Percentiles rank a stretch among this genome's conserved stretches.
These are phyloP conservation scores for Leistus spinibarbis DNA, from an alignment of 2,888 invertebrate species.

Conservation along the genomic window DNA sequence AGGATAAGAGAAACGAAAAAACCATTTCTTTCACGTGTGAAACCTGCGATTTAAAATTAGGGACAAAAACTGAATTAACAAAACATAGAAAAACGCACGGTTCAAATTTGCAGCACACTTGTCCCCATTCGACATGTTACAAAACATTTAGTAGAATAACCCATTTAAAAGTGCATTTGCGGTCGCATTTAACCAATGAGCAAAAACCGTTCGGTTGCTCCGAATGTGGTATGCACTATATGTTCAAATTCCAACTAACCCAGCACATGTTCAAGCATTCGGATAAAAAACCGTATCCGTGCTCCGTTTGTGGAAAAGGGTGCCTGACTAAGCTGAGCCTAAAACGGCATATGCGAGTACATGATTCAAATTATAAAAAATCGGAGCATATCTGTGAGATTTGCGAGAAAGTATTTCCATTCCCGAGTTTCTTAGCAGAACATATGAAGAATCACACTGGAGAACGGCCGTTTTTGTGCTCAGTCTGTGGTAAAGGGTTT, in stretches of 20 bases:
- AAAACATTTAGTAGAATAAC: slow-evolving; percentile 41
- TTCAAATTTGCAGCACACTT: background rate
- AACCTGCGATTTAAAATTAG: slow-evolving; percentile 40
- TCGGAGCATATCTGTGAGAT: slow-evolving; percentile 50
- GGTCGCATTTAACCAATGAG: slow-evolving; percentile 41
- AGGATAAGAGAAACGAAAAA: too few relatives aligned
- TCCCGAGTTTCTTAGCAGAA: slow-evolving; percentile 51
- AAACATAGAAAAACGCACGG: background rate
- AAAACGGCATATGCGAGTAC: slow-evolving; percentile 51
- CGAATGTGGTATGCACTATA: slow-evolving; percentile 49
- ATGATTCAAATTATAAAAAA: slow-evolving; percentile 50
- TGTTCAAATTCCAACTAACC: slow-evolving; percentile 49
- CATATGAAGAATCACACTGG: slow-evolving; percentile 56
- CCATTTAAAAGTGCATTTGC: slow-evolving; percentile 42
- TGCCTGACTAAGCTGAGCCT: slow-evolving; percentile 53
- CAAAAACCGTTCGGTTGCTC: slow-evolving; percentile 43
- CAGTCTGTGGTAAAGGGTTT: slow-evolving; percentile 53
- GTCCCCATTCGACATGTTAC: slow-evolving; percentile 33
- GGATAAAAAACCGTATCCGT: slow-evolving; percentile 52
- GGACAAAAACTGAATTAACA: slow-evolving; percentile 6
- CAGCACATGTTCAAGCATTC: slow-evolving; percentile 52
- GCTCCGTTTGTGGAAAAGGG: slow-evolving; percentile 51
- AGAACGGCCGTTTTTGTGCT: slow-evolving; percentile 54
- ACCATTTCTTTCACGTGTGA: slow-evolving; percentile 36
- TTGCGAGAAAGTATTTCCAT: slow-evolving; percentile 51